A percentile compares a stretch with the other conserved stretches of the same genome.
Evolutionary conservation across 2,888 invertebrate genomes (phyloP).

Genomic region (Lasioglossum lativentre): DNA sequence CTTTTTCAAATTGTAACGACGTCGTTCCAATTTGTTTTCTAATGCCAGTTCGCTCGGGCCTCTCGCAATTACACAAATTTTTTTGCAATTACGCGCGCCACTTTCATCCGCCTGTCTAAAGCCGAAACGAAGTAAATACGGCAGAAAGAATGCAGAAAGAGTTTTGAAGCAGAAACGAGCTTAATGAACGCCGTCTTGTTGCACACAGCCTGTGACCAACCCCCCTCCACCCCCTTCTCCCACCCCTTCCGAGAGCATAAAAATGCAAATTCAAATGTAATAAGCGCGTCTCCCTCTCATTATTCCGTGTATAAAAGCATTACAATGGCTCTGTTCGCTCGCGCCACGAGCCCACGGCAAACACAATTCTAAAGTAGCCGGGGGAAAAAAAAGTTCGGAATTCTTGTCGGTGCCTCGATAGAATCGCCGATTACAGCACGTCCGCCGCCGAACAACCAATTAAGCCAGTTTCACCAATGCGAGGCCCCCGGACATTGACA

Average conservation of each 20-base stretch:
- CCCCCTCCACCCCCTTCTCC: background rate
- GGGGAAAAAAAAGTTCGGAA: constrained; percentile 5
- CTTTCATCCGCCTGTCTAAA: background rate
- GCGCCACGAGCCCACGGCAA: background rate
- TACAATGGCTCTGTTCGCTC: background rate
- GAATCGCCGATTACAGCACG: constrained; percentile 1
- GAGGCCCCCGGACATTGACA: constrained; percentile 57
- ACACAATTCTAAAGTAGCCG: background rate
- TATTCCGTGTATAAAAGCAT: constrained; percentile 8
- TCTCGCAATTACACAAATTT: background rate
- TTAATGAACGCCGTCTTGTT: constrained; percentile 15
- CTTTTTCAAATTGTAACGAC: background rate
- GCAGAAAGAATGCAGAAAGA: background rate
- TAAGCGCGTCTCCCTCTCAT: constrained; percentile 1
- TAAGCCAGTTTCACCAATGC: constrained; percentile 50
- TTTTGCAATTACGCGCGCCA: constrained; percentile 1
- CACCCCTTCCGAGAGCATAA: background rate
- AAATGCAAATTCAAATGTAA: constrained; percentile 17
- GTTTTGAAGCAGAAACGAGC: constrained; percentile 5
- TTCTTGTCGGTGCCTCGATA: background rate
- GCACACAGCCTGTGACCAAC: background rate
- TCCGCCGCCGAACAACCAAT: constrained; percentile 37
- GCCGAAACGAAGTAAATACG: constrained; percentile 1
- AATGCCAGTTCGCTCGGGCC: background rate
- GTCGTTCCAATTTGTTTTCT: constrained; percentile 1